phyloP scores from a whole-genome alignment of 2,797 vertebrate genomes.

The Acropternis orthonyx region DNA sequence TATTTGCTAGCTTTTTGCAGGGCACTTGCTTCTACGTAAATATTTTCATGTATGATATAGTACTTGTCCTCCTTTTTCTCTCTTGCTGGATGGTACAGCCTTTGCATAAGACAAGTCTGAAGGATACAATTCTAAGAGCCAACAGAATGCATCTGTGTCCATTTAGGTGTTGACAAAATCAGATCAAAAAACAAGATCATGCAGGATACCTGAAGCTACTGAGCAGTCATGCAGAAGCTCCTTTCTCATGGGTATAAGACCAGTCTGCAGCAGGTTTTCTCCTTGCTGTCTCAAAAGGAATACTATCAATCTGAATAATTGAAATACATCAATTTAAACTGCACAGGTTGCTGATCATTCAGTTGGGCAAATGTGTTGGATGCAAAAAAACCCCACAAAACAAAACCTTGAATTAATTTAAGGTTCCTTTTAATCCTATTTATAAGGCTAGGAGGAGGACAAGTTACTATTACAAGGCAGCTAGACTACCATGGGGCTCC shows the following conservation, averaged over 20 bases:
- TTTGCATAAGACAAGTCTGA: neutral
- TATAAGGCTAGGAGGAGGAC: neutral
- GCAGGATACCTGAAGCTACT: neutral
- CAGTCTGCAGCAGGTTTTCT: neutral
- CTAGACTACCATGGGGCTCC: neutral
- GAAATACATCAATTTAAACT: neutral
- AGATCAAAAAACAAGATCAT: neutral
- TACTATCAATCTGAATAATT: neutral
- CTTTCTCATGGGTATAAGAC: neutral
- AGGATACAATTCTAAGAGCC: neutral
- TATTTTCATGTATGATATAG: neutral
- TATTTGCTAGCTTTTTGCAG: neutral
- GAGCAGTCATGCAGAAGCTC: neutral
- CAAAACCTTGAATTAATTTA: neutral
- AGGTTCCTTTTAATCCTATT: neutral
- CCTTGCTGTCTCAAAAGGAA: neutral
- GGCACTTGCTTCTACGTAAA: neutral
- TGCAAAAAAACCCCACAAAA: neutral
- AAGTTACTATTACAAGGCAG: neutral
- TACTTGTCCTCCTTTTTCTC: neutral
- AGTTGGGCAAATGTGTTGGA: neutral
- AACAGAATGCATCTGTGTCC: neutral
- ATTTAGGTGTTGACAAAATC: neutral
- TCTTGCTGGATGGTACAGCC: neutral
- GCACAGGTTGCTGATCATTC: neutral